phyloP scores from a whole-genome alignment of 2,888 invertebrate species.

The Melanotus villosus region DNA sequence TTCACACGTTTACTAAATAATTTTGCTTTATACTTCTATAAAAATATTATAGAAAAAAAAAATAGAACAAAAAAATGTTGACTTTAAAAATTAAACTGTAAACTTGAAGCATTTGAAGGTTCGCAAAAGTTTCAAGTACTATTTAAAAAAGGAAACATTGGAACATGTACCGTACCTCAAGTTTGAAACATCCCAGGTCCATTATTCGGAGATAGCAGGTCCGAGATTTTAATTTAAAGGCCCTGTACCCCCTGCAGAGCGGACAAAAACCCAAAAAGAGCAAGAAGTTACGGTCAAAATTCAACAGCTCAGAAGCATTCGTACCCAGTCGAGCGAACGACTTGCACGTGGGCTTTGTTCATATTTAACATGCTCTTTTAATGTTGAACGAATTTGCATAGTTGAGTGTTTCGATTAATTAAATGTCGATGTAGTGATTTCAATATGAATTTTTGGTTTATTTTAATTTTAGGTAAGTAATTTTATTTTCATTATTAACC shows the following conservation, averaged over 20 bases:
- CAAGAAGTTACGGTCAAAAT: constrained; percentile 13
- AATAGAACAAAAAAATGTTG: too few relatives aligned
- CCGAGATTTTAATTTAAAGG: constrained; percentile 38
- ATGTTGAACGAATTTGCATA: background rate
- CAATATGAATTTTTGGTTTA: background rate
- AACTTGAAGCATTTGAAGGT: too few relatives aligned
- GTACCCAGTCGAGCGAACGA: constrained; percentile 3
- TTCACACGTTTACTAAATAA: too few relatives aligned
- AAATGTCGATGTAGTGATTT: too few relatives aligned
- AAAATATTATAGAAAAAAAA: too few relatives aligned
- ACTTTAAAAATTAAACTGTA: too few relatives aligned
- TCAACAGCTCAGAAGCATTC: constrained; percentile 30
- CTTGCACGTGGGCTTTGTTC: constrained; percentile 15
- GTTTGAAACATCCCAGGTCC: background rate
- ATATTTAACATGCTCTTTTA: background rate
- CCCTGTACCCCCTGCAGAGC: constrained; percentile 36
- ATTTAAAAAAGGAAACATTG: background rate
- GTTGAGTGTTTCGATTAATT: background rate
- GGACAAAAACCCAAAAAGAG: constrained; percentile 22
- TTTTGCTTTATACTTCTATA: too few relatives aligned
- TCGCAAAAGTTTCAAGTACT: too few relatives aligned
- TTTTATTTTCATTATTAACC: background rate
- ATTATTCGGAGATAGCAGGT: constrained; percentile 19
- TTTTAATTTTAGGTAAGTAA: too few relatives aligned
- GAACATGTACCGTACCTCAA: background rate